Conservation (phyloP, 2,888 invertebrate genomes). For the Hirudinaria manillensis region DNA sequence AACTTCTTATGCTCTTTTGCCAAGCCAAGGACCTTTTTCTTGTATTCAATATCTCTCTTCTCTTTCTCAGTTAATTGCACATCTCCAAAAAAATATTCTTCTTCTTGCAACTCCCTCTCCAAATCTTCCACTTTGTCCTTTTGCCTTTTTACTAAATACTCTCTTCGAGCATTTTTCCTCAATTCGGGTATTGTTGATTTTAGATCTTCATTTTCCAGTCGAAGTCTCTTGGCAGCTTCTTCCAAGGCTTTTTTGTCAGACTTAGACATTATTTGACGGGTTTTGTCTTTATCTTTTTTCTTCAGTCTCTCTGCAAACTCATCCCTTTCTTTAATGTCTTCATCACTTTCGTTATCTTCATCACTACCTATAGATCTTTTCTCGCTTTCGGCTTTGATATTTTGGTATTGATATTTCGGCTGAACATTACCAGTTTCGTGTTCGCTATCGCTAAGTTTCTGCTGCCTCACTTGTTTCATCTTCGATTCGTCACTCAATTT, state of each 20-base stretch:
- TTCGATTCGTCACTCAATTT: constrained; percentile 17
- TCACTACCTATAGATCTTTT: constrained; percentile 64
- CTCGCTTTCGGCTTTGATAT: constrained; percentile 9
- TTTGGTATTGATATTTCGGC: constrained; percentile 74
- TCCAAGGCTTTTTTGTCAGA: constrained; percentile 56
- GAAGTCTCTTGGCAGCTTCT: constrained; percentile 83
- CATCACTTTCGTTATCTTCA: constrained; percentile 28
- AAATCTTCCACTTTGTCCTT: constrained; percentile 91
- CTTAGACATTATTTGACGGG: constrained; percentile 64
- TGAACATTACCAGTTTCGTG: constrained; percentile 27
- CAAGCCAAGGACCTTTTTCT: constrained; percentile 78
- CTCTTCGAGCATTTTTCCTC: constrained; percentile 80
- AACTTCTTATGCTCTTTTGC: constrained; percentile 94
- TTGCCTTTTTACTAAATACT: constrained; percentile 90
- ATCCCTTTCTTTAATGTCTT: constrained; percentile 74
- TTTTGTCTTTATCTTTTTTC: constrained; percentile 79
- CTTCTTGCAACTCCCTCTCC: constrained; percentile 88
- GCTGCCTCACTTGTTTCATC: constrained; percentile 9
- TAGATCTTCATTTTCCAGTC: constrained; percentile 77
- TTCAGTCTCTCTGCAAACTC: constrained; percentile 83
- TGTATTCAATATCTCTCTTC: constrained; percentile 75
- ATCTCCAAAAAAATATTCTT: constrained; percentile 87
- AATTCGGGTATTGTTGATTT: constrained; percentile 80
- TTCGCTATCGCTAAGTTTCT: constrained; percentile 24
- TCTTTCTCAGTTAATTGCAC: constrained; percentile 78